Evolutionary conservation across 1,140 invertebrate species (phyloP).

Genomic region (Cydia strobilella): DNA sequence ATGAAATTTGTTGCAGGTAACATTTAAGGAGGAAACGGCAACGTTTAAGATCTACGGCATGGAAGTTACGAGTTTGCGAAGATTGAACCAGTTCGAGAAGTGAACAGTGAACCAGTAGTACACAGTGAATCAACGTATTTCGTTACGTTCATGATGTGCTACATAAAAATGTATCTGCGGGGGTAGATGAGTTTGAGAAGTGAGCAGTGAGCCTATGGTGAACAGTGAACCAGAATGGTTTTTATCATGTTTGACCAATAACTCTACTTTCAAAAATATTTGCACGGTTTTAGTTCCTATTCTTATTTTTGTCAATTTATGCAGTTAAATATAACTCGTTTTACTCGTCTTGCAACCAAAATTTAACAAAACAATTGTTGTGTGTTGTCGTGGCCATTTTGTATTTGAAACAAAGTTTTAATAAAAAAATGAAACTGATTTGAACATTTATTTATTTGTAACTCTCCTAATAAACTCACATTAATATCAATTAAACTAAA

Average conservation of each 20-base stretch:
- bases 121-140: not conserved
- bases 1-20: conserved; percentile 53
- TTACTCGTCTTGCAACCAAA: too few relatives aligned
- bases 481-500: conserved; percentile 5
- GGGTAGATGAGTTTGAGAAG: not conserved
- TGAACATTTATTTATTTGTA: not conserved
- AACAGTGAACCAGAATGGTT: not conserved
- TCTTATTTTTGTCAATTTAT: too few relatives aligned
- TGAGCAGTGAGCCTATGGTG: not conserved
- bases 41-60: conserved; percentile 64
- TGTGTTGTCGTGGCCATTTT: not conserved
- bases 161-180: not conserved
- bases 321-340: too few relatives aligned
- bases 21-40: conserved; percentile 58
- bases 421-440: not conserved
- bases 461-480: not conserved
- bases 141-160: not conserved
- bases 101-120: conserved; percentile 35
- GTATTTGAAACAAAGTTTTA: conserved; percentile 15
- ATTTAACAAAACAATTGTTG: too few relatives aligned
- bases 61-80: conserved; percentile 63
- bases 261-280: not conserved
- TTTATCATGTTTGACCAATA: not conserved
- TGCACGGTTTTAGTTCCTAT: too few relatives aligned
- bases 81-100: conserved; percentile 58